These are phyloP conservation scores for Cyanocitta stelleri DNA, from an alignment of 2,113 vertebrate species.

Conservation along the genomic window DNA sequence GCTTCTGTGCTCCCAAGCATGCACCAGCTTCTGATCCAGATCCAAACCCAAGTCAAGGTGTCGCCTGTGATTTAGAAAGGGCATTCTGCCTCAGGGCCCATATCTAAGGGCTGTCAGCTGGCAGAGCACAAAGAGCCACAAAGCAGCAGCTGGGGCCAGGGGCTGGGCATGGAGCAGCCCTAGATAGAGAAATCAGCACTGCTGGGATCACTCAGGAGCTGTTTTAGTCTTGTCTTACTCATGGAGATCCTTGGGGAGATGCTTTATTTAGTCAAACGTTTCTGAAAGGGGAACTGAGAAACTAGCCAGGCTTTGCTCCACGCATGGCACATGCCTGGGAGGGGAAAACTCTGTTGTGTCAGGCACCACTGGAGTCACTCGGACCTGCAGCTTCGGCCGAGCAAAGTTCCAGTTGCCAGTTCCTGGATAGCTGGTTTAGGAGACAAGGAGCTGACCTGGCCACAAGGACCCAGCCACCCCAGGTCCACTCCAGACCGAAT, in stretches of 20 bases:
- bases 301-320: background rate
- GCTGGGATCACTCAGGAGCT: background rate
- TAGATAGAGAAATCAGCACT: background rate
- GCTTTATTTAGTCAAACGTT: background rate
- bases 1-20: constrained; percentile 2
- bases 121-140: background rate
- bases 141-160: background rate
- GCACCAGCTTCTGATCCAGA: background rate
- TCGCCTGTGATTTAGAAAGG: constrained; percentile 24
- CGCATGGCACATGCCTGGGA: rapidly evolving
- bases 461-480: rapidly evolving
- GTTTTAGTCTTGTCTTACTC: background rate
- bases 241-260: background rate
- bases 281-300: background rate
- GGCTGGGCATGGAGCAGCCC: background rate
- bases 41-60: constrained; percentile 19
- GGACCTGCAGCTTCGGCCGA: rapidly evolving
- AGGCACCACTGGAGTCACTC: background rate
- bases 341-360: rapidly evolving
- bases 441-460: background rate
- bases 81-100: background rate
- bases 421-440: background rate
- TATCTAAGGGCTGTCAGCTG: background rate
- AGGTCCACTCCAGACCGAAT: background rate
- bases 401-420: background rate